Percentiles rank a stretch among this genome's conserved stretches.
These are phyloP conservation scores for Coendou prehensilis DNA, from an alignment of 2,797 vertebrate genomes.

Conservation along the genomic window DNA sequence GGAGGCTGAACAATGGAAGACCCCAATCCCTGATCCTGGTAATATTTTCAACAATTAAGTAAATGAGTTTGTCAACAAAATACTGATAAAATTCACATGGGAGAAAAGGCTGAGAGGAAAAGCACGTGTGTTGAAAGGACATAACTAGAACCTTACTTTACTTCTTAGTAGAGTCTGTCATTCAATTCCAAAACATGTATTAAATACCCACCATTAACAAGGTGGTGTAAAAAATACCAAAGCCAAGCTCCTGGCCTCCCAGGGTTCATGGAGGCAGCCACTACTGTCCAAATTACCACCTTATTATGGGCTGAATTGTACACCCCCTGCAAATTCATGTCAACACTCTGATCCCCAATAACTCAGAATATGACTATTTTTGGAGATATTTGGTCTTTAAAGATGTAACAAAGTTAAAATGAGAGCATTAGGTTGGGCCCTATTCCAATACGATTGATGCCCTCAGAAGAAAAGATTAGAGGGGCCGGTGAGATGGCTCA, in stretches of 20 bases:
- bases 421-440: neutral
- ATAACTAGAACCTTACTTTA: neutral
- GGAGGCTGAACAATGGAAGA: neutral
- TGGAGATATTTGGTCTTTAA: neutral
- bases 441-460: neutral
- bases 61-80: constrained; percentile 14
- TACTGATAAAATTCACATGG: constrained; percentile 3
- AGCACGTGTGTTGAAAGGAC: neutral
- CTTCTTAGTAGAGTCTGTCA: neutral
- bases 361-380: neutral
- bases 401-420: constrained; percentile 31
- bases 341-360: neutral
- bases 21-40: neutral
- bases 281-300: neutral
- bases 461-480: neutral
- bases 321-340: neutral
- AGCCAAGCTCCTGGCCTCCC: no score
- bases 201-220: neutral
- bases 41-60: constrained; percentile 1
- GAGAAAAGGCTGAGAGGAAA: neutral
- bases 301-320: neutral
- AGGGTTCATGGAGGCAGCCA: neutral
- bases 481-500: no score
- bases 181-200: neutral
- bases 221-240: neutral